Percentiles rank a stretch among this genome's conserved stretches.
Conservation (phyloP, 2,888 invertebrate species). For the Leptopterna dolabrata region DNA sequence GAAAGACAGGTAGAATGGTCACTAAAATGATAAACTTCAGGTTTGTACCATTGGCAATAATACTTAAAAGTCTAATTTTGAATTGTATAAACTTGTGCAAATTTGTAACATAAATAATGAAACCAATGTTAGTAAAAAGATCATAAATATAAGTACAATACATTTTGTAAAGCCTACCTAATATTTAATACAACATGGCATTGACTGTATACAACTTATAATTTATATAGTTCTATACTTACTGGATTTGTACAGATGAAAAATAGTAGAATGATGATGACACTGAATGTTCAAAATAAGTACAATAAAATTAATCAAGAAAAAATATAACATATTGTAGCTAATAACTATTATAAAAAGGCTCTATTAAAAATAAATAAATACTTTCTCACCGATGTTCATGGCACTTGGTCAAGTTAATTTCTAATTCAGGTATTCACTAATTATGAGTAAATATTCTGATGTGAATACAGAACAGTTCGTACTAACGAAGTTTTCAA, state of each 20-base stretch:
- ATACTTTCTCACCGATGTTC: constrained; percentile 52
- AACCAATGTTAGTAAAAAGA: constrained; percentile 49
- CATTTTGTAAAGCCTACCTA: constrained; percentile 51
- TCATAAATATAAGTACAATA: constrained; percentile 51
- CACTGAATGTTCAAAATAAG: constrained; percentile 40
- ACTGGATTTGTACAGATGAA: constrained; percentile 51
- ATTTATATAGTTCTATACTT: constrained; percentile 47
- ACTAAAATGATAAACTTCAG: not conserved
- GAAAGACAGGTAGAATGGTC: not conserved
- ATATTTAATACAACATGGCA: constrained; percentile 53
- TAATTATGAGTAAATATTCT: constrained; percentile 33
- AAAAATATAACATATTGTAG: constrained; percentile 25
- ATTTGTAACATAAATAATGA: constrained; percentile 34
- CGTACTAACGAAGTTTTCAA: constrained; percentile 4
- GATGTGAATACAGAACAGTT: constrained; percentile 42
- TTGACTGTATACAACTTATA: constrained; percentile 50
- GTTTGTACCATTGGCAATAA: not conserved
- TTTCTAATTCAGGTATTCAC: constrained; percentile 48
- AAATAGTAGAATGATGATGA: constrained; percentile 37
- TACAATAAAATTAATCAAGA: constrained; percentile 31
- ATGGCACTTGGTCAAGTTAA: constrained; percentile 52
- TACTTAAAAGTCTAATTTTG: constrained; percentile 19
- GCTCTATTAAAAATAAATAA: constrained; percentile 52
- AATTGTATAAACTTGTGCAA: constrained; percentile 50
- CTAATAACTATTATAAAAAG: constrained; percentile 49